Percentiles rank a stretch among this genome's conserved stretches.
Evolutionary conservation across 2,797 vertebrate species (phyloP).

Genomic region (Pipistrellus pipistrellus): DNA sequence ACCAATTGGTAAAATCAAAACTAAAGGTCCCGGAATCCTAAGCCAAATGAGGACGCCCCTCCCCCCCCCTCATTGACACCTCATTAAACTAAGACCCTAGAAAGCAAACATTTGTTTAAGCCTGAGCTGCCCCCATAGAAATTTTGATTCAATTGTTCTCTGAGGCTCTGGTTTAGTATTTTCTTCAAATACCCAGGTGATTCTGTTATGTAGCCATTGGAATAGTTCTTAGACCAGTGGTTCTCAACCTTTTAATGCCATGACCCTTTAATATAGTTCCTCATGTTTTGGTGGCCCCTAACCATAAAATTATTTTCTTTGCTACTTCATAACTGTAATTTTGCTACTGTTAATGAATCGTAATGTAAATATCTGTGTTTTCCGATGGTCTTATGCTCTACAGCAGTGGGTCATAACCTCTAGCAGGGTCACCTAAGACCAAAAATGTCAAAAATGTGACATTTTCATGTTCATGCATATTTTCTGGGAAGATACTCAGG

Average conservation of each 20-base stretch:
- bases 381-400: too few relatives aligned
- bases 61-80: neutral
- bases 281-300: too few relatives aligned
- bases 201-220: neutral
- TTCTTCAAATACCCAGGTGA: neutral
- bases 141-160: neutral
- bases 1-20: conserved; percentile 16
- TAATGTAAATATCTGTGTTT: too few relatives aligned
- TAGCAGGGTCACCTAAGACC: too few relatives aligned
- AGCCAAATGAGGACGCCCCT: conserved; percentile 50
- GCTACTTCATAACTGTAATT: too few relatives aligned
- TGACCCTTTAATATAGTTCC: too few relatives aligned
- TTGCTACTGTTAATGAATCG: too few relatives aligned
- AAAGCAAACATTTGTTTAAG: conserved; percentile 68
- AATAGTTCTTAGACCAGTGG: neutral
- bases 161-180: neutral
- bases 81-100: conserved; percentile 70
- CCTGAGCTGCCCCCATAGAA: neutral
- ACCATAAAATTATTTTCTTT: too few relatives aligned
- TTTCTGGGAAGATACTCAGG: neutral
- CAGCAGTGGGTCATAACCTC: too few relatives aligned
- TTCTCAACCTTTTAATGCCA: too few relatives aligned
- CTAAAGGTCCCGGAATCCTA: conserved; percentile 9
- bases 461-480: neutral
- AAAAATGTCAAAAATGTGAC: neutral